Conservation (phyloP, 2,888 invertebrate genomes). For the Sthenelais limicola region DNA sequence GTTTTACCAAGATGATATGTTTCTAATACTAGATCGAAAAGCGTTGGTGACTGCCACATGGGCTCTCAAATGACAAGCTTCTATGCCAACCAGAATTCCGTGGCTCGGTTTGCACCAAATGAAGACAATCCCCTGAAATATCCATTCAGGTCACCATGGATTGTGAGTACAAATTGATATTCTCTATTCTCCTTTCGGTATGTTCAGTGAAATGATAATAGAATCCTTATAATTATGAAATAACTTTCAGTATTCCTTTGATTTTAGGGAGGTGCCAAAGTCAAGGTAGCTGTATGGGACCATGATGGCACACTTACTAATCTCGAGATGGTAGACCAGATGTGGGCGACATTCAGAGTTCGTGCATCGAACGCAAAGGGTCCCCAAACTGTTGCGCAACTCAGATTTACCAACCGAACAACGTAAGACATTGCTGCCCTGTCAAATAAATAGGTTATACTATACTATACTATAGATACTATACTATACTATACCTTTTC, state of each 20-base stretch:
- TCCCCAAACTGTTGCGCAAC: conserved; percentile 5
- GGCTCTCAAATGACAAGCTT: background rate
- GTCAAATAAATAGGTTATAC: too few species aligned
- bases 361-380: conserved; percentile 6
- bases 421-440: conserved; percentile 18
- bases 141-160: conserved; percentile 9
- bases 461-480: too few species aligned
- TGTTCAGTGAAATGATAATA: background rate
- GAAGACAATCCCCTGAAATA: conserved; percentile 1
- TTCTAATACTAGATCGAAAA: too few species aligned
- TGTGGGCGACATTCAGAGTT: conserved; percentile 5
- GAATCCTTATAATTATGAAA: background rate
- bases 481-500: too few species aligned
- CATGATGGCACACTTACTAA: background rate
- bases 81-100: conserved; percentile 1
- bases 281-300: conserved; percentile 29
- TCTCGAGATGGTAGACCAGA: conserved; percentile 6
- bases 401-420: conserved; percentile 18
- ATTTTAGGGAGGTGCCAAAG: conserved; percentile 4
- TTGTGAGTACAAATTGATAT: background rate
- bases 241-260: background rate
- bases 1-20: too few species aligned
- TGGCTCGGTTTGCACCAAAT: background rate
- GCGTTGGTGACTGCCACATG: conserved; percentile 8
- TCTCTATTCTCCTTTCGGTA: background rate